Conservation (phyloP, 2,888 invertebrate species). For the Trichopria drosophilae region DNA sequence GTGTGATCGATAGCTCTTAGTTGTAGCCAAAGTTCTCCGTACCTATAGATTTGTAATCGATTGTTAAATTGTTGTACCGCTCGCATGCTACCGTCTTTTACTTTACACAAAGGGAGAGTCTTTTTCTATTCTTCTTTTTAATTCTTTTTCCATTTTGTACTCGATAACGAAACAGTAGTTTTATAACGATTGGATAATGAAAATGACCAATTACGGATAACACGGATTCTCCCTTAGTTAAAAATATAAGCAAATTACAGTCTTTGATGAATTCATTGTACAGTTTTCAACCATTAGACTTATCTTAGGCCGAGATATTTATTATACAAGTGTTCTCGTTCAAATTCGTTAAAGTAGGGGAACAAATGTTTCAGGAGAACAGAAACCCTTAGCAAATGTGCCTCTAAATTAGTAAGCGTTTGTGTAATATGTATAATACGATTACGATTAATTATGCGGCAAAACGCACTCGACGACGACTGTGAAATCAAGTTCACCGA, state of each 20-base stretch:
- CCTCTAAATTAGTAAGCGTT: conserved; percentile 57
- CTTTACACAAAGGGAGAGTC: too few species aligned
- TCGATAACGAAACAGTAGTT: too few species aligned
- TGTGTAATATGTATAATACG: conserved; percentile 44
- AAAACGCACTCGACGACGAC: conserved; percentile 9
- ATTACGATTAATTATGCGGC: conserved; percentile 11
- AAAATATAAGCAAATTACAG: too few species aligned
- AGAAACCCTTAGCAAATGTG: conserved; percentile 57
- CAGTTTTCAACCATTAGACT: conserved; percentile 30
- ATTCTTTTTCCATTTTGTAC: too few species aligned
- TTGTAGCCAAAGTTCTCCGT: conserved; percentile 46
- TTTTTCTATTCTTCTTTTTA: too few species aligned
- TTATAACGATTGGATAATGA: too few species aligned
- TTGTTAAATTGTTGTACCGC: conserved; percentile 32
- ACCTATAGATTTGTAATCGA: conserved; percentile 29
- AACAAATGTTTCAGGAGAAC: conserved; percentile 49
- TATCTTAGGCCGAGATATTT: too few species aligned
- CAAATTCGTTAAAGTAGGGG: conserved; percentile 50
- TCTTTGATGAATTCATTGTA: too few species aligned
- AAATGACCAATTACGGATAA: too few species aligned
- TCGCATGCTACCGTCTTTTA: conserved; percentile 31
- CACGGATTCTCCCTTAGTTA: too few species aligned
- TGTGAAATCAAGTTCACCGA: conserved; percentile 13
- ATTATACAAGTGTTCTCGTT: conserved; percentile 46
- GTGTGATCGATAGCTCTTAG: conserved; percentile 43